phyloP scores from a whole-genome alignment of 2,113 vertebrate genomes.

The Bostrychus sinensis region DNA sequence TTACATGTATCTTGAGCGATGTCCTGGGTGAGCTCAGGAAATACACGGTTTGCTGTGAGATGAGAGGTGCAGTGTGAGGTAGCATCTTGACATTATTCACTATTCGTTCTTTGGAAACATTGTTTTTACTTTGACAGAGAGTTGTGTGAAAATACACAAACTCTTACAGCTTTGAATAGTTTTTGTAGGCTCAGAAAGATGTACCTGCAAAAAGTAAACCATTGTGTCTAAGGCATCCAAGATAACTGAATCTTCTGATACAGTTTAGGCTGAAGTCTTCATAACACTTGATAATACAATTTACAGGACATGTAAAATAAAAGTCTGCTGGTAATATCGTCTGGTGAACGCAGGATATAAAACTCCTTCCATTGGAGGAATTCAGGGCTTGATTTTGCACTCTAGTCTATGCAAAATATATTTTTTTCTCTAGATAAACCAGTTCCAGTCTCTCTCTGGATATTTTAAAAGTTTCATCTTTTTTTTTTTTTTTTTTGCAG shows the following conservation, averaged over 20 bases:
- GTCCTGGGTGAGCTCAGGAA: slow-evolving; percentile 30
- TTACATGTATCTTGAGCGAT: slow-evolving; percentile 53
- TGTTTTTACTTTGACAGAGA: slow-evolving; percentile 1
- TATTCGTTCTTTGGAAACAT: slow-evolving; percentile 23
- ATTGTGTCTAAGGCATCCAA: slow-evolving; percentile 36
- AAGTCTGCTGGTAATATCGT: background rate
- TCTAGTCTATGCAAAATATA: slow-evolving; percentile 63
- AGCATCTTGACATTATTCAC: slow-evolving; percentile 52
- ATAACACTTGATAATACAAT: slow-evolving; percentile 89
- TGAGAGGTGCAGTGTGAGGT: slow-evolving; percentile 63
- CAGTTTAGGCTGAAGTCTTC: slow-evolving; percentile 38
- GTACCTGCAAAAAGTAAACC: slow-evolving; percentile 32
- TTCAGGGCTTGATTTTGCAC: slow-evolving; percentile 48
- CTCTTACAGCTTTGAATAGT: slow-evolving; percentile 27
- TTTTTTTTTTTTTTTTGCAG: slow-evolving; percentile 58
- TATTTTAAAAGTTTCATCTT: slow-evolving; percentile 35
- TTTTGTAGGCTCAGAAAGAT: slow-evolving; percentile 38
- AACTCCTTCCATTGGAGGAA: slow-evolving; percentile 24
- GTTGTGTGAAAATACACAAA: slow-evolving; percentile 4
- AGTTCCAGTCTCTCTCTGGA: slow-evolving; percentile 52
- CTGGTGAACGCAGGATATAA: slow-evolving; percentile 51
- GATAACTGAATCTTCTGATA: slow-evolving; percentile 54
- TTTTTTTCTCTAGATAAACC: slow-evolving; percentile 46
- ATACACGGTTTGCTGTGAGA: slow-evolving; percentile 22
- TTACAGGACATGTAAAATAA: slow-evolving; percentile 74